A percentile compares a stretch with the other conserved stretches of the same genome.
Evolutionary conservation across 2,888 invertebrate genomes (phyloP).

Genomic region (Parelbella ahira): DNA sequence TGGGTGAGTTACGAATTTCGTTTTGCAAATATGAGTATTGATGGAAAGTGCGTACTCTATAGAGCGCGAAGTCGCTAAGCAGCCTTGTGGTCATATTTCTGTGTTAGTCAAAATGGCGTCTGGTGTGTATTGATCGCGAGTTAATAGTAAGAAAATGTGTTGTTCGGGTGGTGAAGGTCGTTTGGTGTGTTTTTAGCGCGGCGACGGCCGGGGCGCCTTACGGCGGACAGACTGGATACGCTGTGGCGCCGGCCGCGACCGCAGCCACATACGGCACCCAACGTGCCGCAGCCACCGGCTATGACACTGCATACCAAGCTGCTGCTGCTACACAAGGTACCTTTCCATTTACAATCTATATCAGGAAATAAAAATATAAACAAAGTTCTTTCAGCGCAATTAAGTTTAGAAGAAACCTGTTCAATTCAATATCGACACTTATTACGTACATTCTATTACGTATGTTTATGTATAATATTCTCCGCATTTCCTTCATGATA

Average conservation of each 20-base stretch:
- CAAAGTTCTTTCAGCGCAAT: no score
- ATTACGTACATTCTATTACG: no score
- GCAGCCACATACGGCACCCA: conserved; percentile 93
- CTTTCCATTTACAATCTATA: conserved; percentile 7
- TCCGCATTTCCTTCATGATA: no score
- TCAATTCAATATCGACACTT: no score
- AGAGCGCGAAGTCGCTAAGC: conserved; percentile 36
- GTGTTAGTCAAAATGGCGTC: conserved; percentile 75
- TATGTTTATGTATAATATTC: no score
- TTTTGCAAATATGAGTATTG: conserved; percentile 29
- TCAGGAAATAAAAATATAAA: no score
- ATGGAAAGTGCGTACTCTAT: conserved; percentile 27
- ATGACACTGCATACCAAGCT: conserved; percentile 91
- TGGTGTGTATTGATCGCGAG: conserved; percentile 58
- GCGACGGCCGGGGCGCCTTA: conserved; percentile 91
- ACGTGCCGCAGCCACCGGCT: conserved; percentile 87
- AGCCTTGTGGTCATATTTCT: conserved; percentile 56
- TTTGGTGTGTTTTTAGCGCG: conserved; percentile 65
- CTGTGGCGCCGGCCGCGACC: conserved; percentile 89
- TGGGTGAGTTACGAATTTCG: conserved; percentile 82
- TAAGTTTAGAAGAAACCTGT: no score
- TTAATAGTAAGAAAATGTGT: conserved; percentile 29
- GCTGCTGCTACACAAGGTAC: conserved; percentile 88
- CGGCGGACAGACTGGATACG: conserved; percentile 91
- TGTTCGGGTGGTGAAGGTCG: conserved; percentile 31